Conservation (phyloP, 1,140 invertebrate genomes). For the Leptinotarsa texana region DNA sequence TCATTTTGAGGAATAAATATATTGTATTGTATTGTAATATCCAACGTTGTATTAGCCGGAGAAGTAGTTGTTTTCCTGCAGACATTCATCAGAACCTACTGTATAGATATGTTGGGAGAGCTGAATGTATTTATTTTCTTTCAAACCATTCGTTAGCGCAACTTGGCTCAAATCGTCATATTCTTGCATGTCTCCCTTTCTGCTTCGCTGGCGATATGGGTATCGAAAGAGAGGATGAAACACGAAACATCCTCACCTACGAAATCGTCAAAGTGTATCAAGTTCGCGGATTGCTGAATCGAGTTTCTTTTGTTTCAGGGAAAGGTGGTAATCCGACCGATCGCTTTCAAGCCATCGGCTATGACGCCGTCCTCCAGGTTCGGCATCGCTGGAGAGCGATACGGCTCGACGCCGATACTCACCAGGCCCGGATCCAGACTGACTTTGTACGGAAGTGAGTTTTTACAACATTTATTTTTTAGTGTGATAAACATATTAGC, state of each 20-base stretch:
- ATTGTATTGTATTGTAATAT: no score
- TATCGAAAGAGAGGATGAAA: not conserved
- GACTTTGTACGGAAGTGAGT: constrained; percentile 69
- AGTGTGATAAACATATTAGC: no score
- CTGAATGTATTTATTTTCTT: no score
- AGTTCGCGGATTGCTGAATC: not conserved
- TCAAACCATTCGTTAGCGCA: no score
- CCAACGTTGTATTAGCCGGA: no score
- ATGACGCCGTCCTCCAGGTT: constrained; percentile 59
- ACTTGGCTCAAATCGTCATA: no score
- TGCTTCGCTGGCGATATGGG: not conserved
- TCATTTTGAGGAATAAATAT: no score
- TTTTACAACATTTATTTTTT: not conserved
- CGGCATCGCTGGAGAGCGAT: constrained; percentile 61
- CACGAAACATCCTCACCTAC: constrained; percentile 1
- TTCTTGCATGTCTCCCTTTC: not conserved
- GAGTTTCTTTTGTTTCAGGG: constrained; percentile 59
- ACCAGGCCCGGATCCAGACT: constrained; percentile 65
- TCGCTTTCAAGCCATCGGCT: constrained; percentile 71
- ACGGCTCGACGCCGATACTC: constrained; percentile 68
- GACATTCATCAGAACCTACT: no score
- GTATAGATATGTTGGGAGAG: no score
- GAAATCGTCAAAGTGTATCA: constrained; percentile 8
- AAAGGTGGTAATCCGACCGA: constrained; percentile 73
- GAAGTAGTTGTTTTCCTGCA: no score